A percentile compares a stretch with the other conserved stretches of the same genome.
phyloP scores from a whole-genome alignment of 2,888 invertebrate species.

The Caenorhabditis sp. region DNA sequence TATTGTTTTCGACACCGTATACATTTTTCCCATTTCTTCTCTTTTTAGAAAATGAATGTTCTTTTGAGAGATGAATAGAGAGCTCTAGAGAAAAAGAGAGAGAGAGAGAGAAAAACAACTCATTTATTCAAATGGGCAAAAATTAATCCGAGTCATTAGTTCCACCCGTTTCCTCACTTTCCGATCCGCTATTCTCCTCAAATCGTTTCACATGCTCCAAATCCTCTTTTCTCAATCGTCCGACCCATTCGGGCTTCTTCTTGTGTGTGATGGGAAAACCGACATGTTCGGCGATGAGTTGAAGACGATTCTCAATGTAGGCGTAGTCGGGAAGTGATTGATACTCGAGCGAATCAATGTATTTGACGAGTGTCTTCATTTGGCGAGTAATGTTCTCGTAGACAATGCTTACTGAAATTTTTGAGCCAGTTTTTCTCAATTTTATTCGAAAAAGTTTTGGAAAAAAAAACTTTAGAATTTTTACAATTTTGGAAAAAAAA shows the following conservation, averaged over 20 bases:
- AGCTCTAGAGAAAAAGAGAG: too few relatives aligned
- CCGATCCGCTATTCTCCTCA: neutral
- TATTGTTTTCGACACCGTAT: neutral
- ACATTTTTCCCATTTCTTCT: neutral
- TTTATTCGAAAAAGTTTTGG: too few relatives aligned
- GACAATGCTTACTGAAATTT: constrained; percentile 2
- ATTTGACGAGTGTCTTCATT: constrained; percentile 7
- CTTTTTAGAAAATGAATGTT: neutral
- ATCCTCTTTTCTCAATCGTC: constrained; percentile 14
- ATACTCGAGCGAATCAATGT: constrained; percentile 17
- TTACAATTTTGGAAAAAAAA: too few relatives aligned
- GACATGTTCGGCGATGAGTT: neutral
- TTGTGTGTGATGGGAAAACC: neutral
- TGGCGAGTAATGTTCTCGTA: constrained; percentile 8
- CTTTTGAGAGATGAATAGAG: neutral
- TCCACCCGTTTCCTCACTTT: neutral
- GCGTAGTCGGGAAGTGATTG: constrained; percentile 21
- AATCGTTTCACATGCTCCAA: neutral
- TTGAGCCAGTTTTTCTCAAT: too few relatives aligned
- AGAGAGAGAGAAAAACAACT: too few relatives aligned
- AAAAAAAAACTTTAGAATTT: too few relatives aligned
- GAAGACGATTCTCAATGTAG: neutral
- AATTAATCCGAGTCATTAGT: neutral
- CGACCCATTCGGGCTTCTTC: constrained; percentile 15
- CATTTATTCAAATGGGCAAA: too few relatives aligned